Conservation (phyloP, 2,888 invertebrate species). For the Galeopsomyia nigrocyanea region DNA sequence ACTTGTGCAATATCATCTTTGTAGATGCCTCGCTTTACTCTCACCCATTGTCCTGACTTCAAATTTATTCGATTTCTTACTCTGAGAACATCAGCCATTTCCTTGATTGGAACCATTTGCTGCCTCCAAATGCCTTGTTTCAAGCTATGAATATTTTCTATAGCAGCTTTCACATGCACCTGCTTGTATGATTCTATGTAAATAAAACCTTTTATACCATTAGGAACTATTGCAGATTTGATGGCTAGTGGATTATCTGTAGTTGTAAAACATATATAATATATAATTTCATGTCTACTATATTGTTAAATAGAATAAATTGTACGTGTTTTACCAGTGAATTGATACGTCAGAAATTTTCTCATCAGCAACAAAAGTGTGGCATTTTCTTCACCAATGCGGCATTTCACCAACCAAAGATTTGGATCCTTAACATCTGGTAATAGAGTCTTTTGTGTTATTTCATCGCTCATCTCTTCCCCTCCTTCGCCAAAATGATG, state of each 20-base stretch:
- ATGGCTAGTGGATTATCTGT: slow-evolving; percentile 69
- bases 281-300: neutral
- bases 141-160: slow-evolving; percentile 73
- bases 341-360: slow-evolving; percentile 73
- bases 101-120: slow-evolving; percentile 76
- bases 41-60: slow-evolving; percentile 73
- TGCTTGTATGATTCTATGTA: slow-evolving; percentile 77
- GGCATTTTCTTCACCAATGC: slow-evolving; percentile 75
- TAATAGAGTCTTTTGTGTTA: slow-evolving; percentile 73
- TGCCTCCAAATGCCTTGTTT: slow-evolving; percentile 71
- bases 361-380: slow-evolving; percentile 74
- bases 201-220: slow-evolving; percentile 75
- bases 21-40: slow-evolving; percentile 71
- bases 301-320: neutral
- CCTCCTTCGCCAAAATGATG: slow-evolving; percentile 44
- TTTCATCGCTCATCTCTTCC: slow-evolving; percentile 72
- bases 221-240: slow-evolving; percentile 74
- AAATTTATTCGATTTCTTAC: slow-evolving; percentile 73
- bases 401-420: slow-evolving; percentile 76
- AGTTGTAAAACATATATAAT: neutral
- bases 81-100: slow-evolving; percentile 76
- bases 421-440: slow-evolving; percentile 76
- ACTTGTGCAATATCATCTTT: slow-evolving; percentile 74
- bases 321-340: slow-evolving; percentile 54
- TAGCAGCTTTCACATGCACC: slow-evolving; percentile 75